phyloP scores from a whole-genome alignment of 2,113 vertebrate genomes.

The Abramis brama region DNA sequence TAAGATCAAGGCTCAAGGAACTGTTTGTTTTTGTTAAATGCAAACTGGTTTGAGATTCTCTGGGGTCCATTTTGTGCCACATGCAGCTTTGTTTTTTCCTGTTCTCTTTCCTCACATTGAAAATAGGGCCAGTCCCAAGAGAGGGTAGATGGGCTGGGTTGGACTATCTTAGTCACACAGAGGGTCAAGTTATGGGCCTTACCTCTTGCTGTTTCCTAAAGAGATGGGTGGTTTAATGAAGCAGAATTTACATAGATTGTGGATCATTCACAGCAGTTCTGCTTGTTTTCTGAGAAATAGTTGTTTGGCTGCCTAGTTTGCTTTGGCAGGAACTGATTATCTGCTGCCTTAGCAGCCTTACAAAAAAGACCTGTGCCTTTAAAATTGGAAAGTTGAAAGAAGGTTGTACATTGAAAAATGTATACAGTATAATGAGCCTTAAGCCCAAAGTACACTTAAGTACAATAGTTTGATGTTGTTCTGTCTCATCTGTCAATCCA shows the following conservation, averaged over 20 bases:
- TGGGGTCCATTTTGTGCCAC: slow-evolving; percentile 67
- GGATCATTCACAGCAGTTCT: slow-evolving; percentile 40
- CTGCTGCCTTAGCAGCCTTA: neutral
- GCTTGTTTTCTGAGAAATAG: neutral
- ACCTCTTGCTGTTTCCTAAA: slow-evolving; percentile 57
- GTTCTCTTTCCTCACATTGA: slow-evolving; percentile 72
- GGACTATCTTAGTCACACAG: slow-evolving; percentile 65
- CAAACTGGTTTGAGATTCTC: slow-evolving; percentile 72
- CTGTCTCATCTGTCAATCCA: neutral
- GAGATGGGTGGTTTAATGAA: slow-evolving; percentile 52
- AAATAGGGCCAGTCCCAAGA: slow-evolving; percentile 67
- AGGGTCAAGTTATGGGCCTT: slow-evolving; percentile 62
- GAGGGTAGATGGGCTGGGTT: slow-evolving; percentile 59
- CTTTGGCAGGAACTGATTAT: neutral
- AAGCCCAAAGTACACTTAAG: neutral
- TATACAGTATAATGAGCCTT: neutral
- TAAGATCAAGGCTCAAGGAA: slow-evolving; percentile 59
- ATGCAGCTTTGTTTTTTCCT: slow-evolving; percentile 59
- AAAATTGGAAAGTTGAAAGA: too few relatives aligned
- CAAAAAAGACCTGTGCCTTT: neutral
- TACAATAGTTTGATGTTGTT: too few relatives aligned
- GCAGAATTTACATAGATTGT: slow-evolving; percentile 67
- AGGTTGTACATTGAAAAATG: neutral
- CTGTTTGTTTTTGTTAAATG: slow-evolving; percentile 67
- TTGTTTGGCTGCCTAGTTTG: neutral